Percentiles rank a stretch among this genome's conserved stretches.
Evolutionary conservation across 23 tunicate species (phyloP).

Genomic region (Styela clava): DNA sequence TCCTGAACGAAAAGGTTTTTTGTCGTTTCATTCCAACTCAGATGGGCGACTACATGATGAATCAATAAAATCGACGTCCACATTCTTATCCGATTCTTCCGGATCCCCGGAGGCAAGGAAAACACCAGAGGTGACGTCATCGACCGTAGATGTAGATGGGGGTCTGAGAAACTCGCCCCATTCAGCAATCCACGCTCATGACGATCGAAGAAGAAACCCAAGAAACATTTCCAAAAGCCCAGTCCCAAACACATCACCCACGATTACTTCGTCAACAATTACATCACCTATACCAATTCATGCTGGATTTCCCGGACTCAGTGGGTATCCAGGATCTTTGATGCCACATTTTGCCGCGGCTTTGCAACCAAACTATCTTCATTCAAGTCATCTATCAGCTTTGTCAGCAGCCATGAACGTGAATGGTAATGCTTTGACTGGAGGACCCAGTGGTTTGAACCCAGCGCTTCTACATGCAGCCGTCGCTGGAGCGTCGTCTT

Average conservation of each 20-base stretch:
- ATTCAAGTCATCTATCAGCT: slow-evolving; percentile 66
- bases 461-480: slow-evolving; percentile 84
- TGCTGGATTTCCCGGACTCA: slow-evolving; percentile 50
- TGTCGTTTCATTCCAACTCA: not conserved
- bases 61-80: slow-evolving; percentile 18
- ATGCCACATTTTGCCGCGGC: slow-evolving; percentile 68
- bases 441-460: slow-evolving; percentile 33
- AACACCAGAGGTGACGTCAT: slow-evolving; percentile 25
- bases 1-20: not conserved
- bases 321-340: slow-evolving; percentile 47
- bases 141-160: slow-evolving; percentile 27
- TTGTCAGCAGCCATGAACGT: slow-evolving; percentile 62
- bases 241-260: slow-evolving; percentile 8
- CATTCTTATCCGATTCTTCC: slow-evolving; percentile 23
- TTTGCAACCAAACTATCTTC: slow-evolving; percentile 49
- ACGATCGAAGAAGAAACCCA: slow-evolving; percentile 19
- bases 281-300: slow-evolving; percentile 84
- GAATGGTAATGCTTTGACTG: slow-evolving; percentile 33
- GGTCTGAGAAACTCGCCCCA: slow-evolving; percentile 16
- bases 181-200: slow-evolving; percentile 2
- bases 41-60: slow-evolving; percentile 6
- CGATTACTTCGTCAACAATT: slow-evolving; percentile 41
- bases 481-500: slow-evolving; percentile 48
- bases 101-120: slow-evolving; percentile 20
- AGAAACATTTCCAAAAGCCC: slow-evolving; percentile 2